These are phyloP conservation scores for Hofmannophila pseudospretella DNA, from an alignment of 2,888 invertebrate species.

Conservation along the genomic window DNA sequence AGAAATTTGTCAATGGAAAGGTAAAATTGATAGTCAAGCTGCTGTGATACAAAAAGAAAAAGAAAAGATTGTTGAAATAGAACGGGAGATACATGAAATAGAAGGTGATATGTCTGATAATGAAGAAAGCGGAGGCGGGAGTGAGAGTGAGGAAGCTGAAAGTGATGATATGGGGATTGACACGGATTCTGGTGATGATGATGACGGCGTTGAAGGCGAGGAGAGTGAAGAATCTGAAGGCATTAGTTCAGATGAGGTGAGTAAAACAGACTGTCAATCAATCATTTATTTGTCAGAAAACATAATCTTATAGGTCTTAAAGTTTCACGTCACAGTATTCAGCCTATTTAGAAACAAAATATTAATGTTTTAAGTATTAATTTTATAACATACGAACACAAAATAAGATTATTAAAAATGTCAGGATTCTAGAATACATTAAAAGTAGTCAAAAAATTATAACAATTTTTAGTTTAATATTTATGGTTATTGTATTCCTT, in stretches of 20 bases:
- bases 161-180: conserved; percentile 12
- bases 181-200: conserved; percentile 10
- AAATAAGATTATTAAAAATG: too few relatives aligned
- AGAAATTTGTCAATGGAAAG: conserved; percentile 24
- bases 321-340: too few relatives aligned
- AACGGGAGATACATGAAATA: conserved; percentile 64
- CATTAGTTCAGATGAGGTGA: conserved; percentile 9
- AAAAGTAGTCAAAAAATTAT: too few relatives aligned
- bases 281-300: too few relatives aligned
- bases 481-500: too few relatives aligned
- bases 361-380: too few relatives aligned
- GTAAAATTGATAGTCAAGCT: conserved; percentile 18
- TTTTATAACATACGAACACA: too few relatives aligned
- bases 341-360: too few relatives aligned
- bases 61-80: conserved; percentile 60
- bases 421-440: too few relatives aligned
- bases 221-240: conserved; percentile 7
- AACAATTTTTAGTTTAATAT: too few relatives aligned
- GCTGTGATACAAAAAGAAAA: conserved; percentile 55
- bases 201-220: conserved; percentile 6
- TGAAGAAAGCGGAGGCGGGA: conserved; percentile 22
- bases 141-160: conserved; percentile 20
- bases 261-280: not conserved
- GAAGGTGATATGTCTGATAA: conserved; percentile 57
- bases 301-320: too few relatives aligned